Conservation (phyloP, 2,797 vertebrate species). For the Etheostoma perlongum region DNA sequence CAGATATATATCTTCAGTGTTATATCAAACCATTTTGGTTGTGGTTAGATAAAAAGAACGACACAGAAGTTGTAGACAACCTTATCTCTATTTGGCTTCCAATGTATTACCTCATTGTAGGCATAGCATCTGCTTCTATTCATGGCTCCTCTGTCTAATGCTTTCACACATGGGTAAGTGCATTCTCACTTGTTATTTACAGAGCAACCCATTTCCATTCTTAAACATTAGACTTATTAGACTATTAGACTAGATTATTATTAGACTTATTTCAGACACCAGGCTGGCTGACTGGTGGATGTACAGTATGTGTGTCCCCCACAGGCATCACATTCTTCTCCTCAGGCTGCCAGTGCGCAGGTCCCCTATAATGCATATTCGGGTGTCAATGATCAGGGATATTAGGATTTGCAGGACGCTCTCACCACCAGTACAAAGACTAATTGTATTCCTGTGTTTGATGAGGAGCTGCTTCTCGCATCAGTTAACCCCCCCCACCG, state of each 20-base stretch:
- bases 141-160: slow-evolving; percentile 8
- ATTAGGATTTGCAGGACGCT: slow-evolving; percentile 82
- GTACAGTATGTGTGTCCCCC: slow-evolving; percentile 31
- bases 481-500: slow-evolving; percentile 79
- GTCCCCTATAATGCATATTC: slow-evolving; percentile 80
- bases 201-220: slow-evolving; percentile 16
- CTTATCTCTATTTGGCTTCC: background rate
- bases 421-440: slow-evolving; percentile 68
- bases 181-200: slow-evolving; percentile 20
- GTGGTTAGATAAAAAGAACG: no score
- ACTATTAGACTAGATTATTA: no score
- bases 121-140: background rate
- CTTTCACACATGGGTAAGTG: background rate
- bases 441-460: slow-evolving; percentile 83
- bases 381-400: slow-evolving; percentile 83
- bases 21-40: background rate
- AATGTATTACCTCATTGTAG: background rate
- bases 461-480: slow-evolving; percentile 73
- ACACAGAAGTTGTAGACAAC: background rate
- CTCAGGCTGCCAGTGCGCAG: slow-evolving; percentile 23
- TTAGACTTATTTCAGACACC: slow-evolving; percentile 20
- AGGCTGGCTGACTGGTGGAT: background rate
- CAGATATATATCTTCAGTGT: background rate
- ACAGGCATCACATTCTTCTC: slow-evolving; percentile 21
- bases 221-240: slow-evolving; percentile 19